Percentiles rank a stretch among this genome's conserved stretches.
Evolutionary conservation across 2,113 vertebrate genomes (phyloP).

Genomic region (Astur gentilis): DNA sequence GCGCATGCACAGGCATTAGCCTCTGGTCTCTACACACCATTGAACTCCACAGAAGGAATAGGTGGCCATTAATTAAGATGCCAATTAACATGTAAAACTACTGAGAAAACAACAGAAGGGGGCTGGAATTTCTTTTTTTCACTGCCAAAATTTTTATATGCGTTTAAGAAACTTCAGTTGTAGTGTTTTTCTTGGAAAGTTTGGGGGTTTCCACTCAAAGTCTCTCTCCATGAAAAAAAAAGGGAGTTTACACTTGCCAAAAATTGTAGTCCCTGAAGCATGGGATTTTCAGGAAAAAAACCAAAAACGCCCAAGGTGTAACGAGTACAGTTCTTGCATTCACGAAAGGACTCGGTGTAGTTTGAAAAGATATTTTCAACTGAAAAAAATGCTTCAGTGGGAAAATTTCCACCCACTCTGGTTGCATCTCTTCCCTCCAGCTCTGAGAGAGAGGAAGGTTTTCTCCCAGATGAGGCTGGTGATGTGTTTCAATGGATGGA

Average conservation of each 20-base stretch:
- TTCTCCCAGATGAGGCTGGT: background rate
- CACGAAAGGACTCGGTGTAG: fast-evolving
- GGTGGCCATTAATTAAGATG: background rate
- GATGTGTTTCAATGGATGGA: background rate
- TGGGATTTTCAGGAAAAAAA: background rate
- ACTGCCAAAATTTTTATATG: background rate
- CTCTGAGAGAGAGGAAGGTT: background rate
- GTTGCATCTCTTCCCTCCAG: background rate
- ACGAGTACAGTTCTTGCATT: background rate
- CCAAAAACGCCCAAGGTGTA: background rate
- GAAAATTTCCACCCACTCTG: background rate
- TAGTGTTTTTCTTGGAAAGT: background rate
- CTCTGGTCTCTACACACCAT: background rate
- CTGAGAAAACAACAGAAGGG: background rate
- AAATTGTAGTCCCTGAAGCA: background rate
- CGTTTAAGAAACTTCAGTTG: background rate
- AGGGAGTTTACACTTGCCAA: background rate
- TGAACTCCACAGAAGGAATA: background rate
- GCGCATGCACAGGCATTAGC: background rate
- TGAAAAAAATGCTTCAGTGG: background rate
- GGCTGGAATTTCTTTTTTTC: background rate
- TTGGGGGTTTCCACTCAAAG: background rate
- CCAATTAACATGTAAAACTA: background rate
- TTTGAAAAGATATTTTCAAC: background rate
- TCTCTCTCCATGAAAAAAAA: background rate